phyloP scores from a whole-genome alignment of 2,797 vertebrate genomes.

The Natrix natrix region DNA sequence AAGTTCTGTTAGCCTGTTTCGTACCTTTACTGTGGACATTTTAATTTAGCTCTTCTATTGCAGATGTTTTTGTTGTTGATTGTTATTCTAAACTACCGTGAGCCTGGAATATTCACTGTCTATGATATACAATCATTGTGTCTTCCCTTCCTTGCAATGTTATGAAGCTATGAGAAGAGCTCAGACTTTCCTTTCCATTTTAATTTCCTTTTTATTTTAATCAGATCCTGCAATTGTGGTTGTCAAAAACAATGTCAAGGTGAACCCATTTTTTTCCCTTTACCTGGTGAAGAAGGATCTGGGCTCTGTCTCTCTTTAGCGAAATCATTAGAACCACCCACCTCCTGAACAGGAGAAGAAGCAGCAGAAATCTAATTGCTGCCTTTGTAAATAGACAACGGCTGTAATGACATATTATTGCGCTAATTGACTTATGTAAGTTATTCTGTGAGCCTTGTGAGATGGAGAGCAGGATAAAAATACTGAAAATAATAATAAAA shows the following conservation, averaged over 20 bases:
- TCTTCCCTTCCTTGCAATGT: background rate
- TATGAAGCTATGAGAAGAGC: background rate
- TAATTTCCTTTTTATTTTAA: background rate
- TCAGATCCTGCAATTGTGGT: background rate
- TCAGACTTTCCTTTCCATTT: background rate
- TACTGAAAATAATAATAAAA: background rate
- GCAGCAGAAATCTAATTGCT: background rate
- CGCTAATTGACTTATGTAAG: background rate
- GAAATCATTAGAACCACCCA: background rate
- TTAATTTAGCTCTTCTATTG: background rate
- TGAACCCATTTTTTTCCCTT: background rate
- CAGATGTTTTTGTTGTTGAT: background rate
- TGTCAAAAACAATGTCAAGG: background rate
- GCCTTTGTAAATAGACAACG: background rate
- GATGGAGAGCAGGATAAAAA: background rate
- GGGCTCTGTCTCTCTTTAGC: background rate
- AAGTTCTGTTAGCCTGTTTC: background rate
- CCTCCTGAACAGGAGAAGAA: background rate
- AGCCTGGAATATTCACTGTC: background rate
- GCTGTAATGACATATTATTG: background rate
- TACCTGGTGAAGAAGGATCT: background rate
- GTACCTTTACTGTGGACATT: background rate
- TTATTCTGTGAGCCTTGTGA: background rate
- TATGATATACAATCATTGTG: background rate
- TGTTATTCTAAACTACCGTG: background rate